These are phyloP conservation scores for Hycleus phaleratus DNA, from an alignment of 1,140 invertebrate species.

Conservation along the genomic window DNA sequence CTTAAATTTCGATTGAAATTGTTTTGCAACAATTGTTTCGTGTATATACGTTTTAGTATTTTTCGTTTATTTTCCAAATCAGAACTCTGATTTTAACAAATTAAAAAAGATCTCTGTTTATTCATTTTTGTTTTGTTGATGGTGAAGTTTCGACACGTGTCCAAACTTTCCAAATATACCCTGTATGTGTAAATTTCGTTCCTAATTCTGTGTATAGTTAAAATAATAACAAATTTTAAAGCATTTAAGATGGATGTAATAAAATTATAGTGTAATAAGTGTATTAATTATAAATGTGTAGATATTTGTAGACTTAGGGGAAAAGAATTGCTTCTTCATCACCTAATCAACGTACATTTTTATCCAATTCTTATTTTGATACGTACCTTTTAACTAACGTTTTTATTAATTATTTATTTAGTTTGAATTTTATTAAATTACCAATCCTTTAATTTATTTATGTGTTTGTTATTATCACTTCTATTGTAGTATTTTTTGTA, in stretches of 20 bases:
- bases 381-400: no score
- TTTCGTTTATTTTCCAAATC: not conserved
- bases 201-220: not conserved
- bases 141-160: not conserved
- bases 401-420: not conserved
- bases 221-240: not conserved
- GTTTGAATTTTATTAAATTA: not conserved
- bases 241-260: no score
- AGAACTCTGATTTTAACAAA: not conserved
- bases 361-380: no score
- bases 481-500: no score
- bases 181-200: not conserved
- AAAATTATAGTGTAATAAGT: no score
- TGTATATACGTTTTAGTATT: slow-evolving; percentile 31
- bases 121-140: not conserved
- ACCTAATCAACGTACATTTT: no score
- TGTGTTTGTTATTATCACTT: no score
- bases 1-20: slow-evolving; percentile 11
- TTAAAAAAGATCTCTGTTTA: slow-evolving; percentile 8
- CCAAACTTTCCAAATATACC: not conserved
- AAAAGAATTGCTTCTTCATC: no score
- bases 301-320: no score
- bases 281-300: no score
- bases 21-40: slow-evolving; percentile 21
- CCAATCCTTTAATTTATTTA: not conserved